Evolutionary conservation across 2,113 vertebrate genomes (phyloP), one percentile per base, ranked within the genome.

Genomic region (Patagioenas fasciata): DNA sequence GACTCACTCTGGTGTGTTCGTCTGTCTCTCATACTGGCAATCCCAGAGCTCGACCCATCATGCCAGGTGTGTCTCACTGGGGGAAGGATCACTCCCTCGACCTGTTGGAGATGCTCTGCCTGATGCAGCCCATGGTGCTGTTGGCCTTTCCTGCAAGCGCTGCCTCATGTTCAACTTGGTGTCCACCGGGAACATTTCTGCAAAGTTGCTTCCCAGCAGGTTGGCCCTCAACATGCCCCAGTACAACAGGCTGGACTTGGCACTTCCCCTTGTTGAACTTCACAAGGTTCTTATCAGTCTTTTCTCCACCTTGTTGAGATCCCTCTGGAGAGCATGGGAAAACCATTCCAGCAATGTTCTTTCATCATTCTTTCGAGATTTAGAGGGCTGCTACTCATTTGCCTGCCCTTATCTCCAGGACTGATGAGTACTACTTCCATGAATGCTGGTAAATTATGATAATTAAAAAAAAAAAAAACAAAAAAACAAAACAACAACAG

Each of bases 241-340:
- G 26, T 6, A 47, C 40, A 2, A 2, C 2, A 15, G 9, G 14
- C 13, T 29, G 57, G 21, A 69, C 10, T 6, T 20, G 38, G 24
- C 12, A 5, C 5, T 60, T 60, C 4, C 9, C 13, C 71, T 61
- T 18, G 6, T 4, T 51, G 57, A 75, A 38, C 34, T 69, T 38
- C 1, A 0, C 1, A 10, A 34, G 24, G 10, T 24, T 40, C 25
- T 65, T 16, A 1, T 5, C 67, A n/a, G 50, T 11, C 50, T 54
- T 14, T 75, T 38, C 34, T 81, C 51, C 65, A 78, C 56, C 25
- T 42, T 60, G 15, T 2, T 0, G 6, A 34, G 20, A n/a, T 44
- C n/a, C 15, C 32, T 21, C 42, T 40, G 31, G n/a, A 44, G 29
- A 48, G 44, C 54, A 57, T 1, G 12, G 25, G 12, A 47, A 78